These are phyloP conservation scores for Desoria tigrina DNA, from an alignment of 2,888 invertebrate species.

Conservation along the genomic window DNA sequence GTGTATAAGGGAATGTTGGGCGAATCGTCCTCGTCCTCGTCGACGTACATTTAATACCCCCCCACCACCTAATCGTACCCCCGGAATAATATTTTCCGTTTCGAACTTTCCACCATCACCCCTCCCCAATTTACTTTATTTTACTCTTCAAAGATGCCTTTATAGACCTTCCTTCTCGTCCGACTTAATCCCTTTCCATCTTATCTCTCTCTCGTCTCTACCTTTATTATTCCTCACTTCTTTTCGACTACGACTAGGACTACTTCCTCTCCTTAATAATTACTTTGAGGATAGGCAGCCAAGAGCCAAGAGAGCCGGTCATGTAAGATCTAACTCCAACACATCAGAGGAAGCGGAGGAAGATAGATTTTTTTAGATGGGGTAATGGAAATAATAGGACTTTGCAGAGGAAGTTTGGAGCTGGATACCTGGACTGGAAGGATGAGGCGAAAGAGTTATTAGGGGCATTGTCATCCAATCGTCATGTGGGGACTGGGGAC, in stretches of 20 bases:
- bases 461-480: conserved; percentile 15
- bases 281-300: not conserved
- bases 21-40: not conserved
- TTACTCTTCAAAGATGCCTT: not conserved
- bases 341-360: not conserved
- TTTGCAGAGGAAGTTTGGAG: no score
- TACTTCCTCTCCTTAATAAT: conserved; percentile 6
- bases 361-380: no score
- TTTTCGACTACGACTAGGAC: not conserved
- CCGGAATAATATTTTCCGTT: conserved; percentile 9
- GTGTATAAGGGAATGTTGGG: not conserved
- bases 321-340: not conserved
- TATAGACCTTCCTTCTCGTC: no score
- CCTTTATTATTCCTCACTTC: not conserved
- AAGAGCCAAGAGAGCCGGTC: not conserved
- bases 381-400: no score
- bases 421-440: not conserved
- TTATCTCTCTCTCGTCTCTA: conserved; percentile 4
- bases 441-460: conserved; percentile 13
- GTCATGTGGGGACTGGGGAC: conserved; percentile 6
- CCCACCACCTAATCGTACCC: conserved; percentile 13
- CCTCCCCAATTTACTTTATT: conserved; percentile 8
- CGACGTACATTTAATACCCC: conserved; percentile 13
- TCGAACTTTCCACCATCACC: not conserved
- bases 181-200: conserved; percentile 10